These are phyloP conservation scores for Pollimyrus isidori DNA, from an alignment of 2,113 vertebrate genomes.

Conservation along the genomic window DNA sequence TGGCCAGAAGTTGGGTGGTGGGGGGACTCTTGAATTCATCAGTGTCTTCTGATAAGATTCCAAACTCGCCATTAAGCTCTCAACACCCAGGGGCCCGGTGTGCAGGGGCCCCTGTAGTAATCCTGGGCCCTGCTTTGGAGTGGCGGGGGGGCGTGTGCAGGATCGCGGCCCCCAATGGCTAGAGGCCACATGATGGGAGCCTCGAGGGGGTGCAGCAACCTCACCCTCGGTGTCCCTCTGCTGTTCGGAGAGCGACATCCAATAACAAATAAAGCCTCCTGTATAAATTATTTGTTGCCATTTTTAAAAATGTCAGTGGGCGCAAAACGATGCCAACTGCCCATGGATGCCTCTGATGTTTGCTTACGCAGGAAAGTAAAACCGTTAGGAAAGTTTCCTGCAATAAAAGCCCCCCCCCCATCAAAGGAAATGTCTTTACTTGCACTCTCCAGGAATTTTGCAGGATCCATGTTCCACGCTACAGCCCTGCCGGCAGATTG, in stretches of 20 bases:
- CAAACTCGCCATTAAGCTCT: constrained; percentile 71
- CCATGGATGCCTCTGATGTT: neutral
- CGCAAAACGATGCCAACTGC: neutral
- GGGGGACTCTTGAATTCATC: constrained; percentile 60
- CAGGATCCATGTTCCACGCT: constrained; percentile 76
- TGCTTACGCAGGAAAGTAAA: neutral
- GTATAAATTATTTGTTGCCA: neutral
- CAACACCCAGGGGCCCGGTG: constrained; percentile 56
- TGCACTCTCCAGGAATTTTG: constrained; percentile 82
- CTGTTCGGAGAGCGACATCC: neutral
- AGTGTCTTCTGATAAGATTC: constrained; percentile 66
- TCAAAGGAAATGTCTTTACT: constrained; percentile 54
- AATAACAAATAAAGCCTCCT: neutral
- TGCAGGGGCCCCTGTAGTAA: constrained; percentile 57
- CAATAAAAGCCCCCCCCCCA: neutral
- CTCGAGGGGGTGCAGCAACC: neutral
- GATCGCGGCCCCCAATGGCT: neutral
- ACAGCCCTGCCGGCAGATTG: constrained; percentile 85
- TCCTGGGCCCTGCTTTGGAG: constrained; percentile 35
- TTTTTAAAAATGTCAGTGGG: neutral
- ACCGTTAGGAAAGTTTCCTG: neutral
- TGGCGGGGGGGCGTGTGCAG: neutral
- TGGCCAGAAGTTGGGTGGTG: neutral
- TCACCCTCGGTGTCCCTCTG: neutral
- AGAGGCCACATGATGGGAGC: neutral